Evolutionary conservation across 2,113 vertebrate species (phyloP), one percentile per base, ranked within the genome.

Genomic region (Chaetodon trifascialis): DNA sequence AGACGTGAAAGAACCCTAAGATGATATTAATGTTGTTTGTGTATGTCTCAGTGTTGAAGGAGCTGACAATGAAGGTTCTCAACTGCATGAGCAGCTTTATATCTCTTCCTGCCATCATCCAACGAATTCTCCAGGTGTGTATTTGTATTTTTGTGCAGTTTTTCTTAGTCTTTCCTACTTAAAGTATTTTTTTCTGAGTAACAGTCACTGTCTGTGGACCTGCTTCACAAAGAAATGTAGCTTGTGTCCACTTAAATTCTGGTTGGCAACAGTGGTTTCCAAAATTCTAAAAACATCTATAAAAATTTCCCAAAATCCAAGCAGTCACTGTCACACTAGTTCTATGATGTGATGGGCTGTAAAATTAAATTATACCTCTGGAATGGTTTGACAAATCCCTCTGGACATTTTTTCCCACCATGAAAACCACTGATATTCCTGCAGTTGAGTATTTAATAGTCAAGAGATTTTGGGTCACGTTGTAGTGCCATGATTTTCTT

Each of bases 11-110:
- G 7, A 40, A 40, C n/a, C n/a, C n/a, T 30, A 30, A 30, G 30
- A 30, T 55, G 5, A 17, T 69, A 15, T 80, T 42, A 56, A 54
- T 58, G 16, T 0, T 80, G 19, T 85, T 19, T 76, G 23, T 82
- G n/a, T 72, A 4, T 66, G 40, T 76, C 56, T 16, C 90, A 99
- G 98, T 95, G 58, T 92, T 99, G 89, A 99, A 99, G 90, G 96
- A 96, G 84, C 91, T 98, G 91, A 99, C 98, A 0, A 99, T 99
- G 97, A 97, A 97, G 88, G 97, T 99, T 72, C 93, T 99, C 64
- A 99, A 98, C 94, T 96, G 94, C 73, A 99, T 99, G 98, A 97
- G 97, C 79, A 93, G 96, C 0, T 99, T 99, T 84, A 98, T 99
- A 15, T 94, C 97, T 58, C 94, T 99, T 23, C 98, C 98, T 12